Percentiles rank a stretch among this genome's conserved stretches.
Evolutionary conservation across 2,797 vertebrate genomes (phyloP).

Genomic region (Orientallactaga sibirica): DNA sequence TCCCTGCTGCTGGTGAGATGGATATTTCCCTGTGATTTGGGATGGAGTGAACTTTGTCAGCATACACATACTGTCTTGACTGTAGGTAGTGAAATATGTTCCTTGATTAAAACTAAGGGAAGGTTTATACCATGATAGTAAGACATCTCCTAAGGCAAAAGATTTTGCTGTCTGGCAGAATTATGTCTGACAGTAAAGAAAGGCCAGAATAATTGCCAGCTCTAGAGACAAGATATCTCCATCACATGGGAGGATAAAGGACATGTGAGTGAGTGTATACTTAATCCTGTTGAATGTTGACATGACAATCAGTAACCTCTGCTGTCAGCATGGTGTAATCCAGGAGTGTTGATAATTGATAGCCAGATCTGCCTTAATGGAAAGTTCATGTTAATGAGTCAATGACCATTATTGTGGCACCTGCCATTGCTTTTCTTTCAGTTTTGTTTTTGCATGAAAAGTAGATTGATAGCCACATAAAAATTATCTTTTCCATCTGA

Average conservation of each 20-base stretch:
- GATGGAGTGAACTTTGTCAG: background rate
- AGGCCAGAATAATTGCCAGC: background rate
- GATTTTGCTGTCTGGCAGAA: background rate
- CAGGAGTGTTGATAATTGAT: background rate
- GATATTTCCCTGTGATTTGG: background rate
- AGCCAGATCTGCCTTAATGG: background rate
- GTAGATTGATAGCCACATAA: background rate
- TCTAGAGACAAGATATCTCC: background rate
- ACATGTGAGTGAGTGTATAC: background rate
- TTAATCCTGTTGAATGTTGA: background rate
- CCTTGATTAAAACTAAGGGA: background rate
- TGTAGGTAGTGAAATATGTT: background rate
- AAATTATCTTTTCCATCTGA: background rate
- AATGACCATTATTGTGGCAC: background rate
- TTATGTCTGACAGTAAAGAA: background rate
- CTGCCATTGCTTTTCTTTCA: background rate
- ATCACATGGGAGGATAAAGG: background rate
- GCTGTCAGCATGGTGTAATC: background rate
- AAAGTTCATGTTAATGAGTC: background rate
- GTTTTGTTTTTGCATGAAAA: background rate
- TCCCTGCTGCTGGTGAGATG: too few species aligned
- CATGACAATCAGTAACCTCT: background rate
- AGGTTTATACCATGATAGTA: background rate
- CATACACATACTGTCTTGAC: background rate
- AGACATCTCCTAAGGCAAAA: background rate